These are phyloP conservation scores for Diplodus sargus DNA, from an alignment of 2,797 vertebrate species.

Conservation along the genomic window DNA sequence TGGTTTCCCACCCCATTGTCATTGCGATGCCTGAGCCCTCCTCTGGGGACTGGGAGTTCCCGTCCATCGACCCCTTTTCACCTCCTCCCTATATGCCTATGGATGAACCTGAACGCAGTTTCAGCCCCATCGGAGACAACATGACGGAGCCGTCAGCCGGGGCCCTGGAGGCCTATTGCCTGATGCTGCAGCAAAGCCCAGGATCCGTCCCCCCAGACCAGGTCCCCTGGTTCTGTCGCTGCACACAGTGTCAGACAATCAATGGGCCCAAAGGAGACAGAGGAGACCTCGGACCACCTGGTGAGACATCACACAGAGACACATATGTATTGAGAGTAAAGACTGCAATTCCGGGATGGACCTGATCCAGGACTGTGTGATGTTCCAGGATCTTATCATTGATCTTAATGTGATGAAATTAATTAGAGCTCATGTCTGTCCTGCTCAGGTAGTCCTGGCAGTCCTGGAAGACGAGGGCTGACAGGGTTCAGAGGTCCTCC, in stretches of 20 bases:
- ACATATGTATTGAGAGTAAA: too few relatives aligned
- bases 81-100: fast-evolving
- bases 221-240: conserved; percentile 81
- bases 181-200: conserved; percentile 62
- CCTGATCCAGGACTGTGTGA: background rate
- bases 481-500: conserved; percentile 68
- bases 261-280: conserved; percentile 74
- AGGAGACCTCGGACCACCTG: conserved; percentile 78
- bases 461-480: conserved; percentile 71
- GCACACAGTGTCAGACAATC: conserved; percentile 71
- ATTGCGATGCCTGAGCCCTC: conserved; percentile 12
- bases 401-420: background rate
- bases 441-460: conserved; percentile 70
- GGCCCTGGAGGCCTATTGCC: conserved; percentile 62
- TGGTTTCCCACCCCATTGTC: background rate
- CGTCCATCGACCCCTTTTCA: background rate
- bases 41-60: background rate
- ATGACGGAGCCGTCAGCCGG: background rate
- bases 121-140: background rate
- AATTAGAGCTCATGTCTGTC: too few relatives aligned
- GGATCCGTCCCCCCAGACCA: conserved; percentile 59
- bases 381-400: background rate
- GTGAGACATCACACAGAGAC: conserved; percentile 43
- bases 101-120: background rate
- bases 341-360: too few relatives aligned